Conservation (phyloP, 1,140 invertebrate genomes). For the Panonychus citri region DNA sequence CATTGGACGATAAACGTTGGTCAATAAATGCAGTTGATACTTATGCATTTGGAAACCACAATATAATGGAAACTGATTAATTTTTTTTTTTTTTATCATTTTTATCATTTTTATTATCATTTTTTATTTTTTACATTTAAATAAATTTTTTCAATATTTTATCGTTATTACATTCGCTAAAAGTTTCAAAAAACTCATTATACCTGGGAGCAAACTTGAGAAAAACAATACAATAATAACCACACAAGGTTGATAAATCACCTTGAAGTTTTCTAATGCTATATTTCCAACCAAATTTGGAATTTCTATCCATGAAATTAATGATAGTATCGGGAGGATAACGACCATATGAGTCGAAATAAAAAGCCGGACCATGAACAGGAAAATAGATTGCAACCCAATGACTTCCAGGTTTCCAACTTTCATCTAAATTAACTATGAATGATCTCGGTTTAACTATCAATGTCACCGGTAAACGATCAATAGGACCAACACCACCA, state of each 20-base stretch:
- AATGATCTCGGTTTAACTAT: neutral
- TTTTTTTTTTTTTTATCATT: no score
- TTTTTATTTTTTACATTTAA: no score
- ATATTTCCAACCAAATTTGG: neutral
- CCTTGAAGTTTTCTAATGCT: neutral
- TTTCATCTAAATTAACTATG: neutral
- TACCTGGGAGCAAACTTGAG: neutral
- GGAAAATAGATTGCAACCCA: neutral
- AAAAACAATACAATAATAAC: neutral
- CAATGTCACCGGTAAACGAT: neutral
- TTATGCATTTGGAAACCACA: no score
- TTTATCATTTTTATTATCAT: no score
- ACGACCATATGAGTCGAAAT: neutral
- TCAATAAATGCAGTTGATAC: no score
- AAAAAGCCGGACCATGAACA: neutral
- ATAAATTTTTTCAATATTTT: neutral
- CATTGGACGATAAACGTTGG: no score
- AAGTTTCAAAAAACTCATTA: neutral
- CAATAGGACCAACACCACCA: neutral
- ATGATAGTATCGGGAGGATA: neutral
- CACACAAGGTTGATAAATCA: neutral
- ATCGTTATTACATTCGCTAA: neutral
- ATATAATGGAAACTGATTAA: no score
- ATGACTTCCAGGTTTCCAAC: neutral
- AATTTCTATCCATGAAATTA: neutral